Evolutionary conservation across 2,113 vertebrate species (phyloP).

Genomic region (Alces alces): DNA sequence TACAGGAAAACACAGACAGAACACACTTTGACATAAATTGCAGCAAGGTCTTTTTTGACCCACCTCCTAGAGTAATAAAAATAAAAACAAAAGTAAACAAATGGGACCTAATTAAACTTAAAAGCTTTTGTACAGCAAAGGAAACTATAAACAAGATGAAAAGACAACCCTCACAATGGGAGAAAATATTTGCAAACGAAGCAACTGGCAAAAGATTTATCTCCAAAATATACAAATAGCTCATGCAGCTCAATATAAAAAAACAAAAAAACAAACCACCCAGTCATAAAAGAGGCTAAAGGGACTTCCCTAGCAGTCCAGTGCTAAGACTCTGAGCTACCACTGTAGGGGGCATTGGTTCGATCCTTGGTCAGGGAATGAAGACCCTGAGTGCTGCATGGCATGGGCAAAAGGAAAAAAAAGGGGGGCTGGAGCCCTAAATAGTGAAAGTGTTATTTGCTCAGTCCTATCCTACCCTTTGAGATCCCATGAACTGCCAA

Average conservation of each 20-base stretch:
- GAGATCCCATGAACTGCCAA: background rate
- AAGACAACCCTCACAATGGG: background rate
- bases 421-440: background rate
- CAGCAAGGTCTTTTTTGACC: background rate
- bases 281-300: background rate
- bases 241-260: background rate
- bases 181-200: background rate
- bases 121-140: background rate
- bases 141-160: background rate
- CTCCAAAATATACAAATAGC: background rate
- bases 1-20: background rate
- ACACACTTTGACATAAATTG: background rate
- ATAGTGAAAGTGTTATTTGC: background rate
- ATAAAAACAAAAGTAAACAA: background rate
- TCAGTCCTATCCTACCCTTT: background rate
- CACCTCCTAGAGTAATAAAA: background rate
- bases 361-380: background rate
- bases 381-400: background rate
- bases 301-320: background rate
- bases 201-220: background rate
- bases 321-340: background rate
- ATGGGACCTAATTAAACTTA: background rate
- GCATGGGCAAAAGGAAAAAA: background rate
- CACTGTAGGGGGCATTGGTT: background rate
- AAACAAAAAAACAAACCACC: background rate